Evolutionary conservation across 2,888 invertebrate species (phyloP).

Genomic region (Megastigmus dorsalis): DNA sequence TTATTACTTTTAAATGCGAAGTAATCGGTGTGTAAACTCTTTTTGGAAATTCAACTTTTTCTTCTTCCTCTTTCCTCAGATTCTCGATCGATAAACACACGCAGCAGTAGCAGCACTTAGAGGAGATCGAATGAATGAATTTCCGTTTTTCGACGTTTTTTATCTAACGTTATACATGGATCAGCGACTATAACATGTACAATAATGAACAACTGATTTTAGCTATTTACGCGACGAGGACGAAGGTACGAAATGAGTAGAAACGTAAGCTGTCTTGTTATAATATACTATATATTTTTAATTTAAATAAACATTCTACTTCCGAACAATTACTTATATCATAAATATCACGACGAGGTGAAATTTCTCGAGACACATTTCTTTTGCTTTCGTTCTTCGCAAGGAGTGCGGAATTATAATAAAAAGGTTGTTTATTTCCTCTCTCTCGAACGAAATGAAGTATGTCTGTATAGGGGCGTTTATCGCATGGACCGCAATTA

Average conservation of each 20-base stretch:
- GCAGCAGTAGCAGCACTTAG: no score
- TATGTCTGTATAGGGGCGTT: conserved; percentile 26
- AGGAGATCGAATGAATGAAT: no score
- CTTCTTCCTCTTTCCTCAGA: no score
- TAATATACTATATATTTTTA: conserved; percentile 60
- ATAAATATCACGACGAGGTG: background rate
- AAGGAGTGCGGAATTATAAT: background rate
- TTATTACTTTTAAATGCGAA: background rate
- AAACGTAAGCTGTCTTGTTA: conserved; percentile 53
- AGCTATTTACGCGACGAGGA: background rate
- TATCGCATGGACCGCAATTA: conserved; percentile 50
- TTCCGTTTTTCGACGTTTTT: background rate
- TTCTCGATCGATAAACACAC: no score
- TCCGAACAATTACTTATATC: conserved; percentile 54
- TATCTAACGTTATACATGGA: background rate
- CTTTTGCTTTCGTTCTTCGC: background rate
- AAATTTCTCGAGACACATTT: background rate
- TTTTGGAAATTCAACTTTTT: conserved; percentile 2
- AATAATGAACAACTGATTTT: background rate
- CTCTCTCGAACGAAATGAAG: conserved; percentile 18
- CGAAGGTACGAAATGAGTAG: background rate
- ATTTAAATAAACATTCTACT: conserved; percentile 56
- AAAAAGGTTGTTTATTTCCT: conserved; percentile 24
- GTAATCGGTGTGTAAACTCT: background rate
- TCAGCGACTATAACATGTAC: conserved; percentile 2